phyloP scores from a whole-genome alignment of 2,113 vertebrate genomes.

The Cyphomyrus discorhynchus region DNA sequence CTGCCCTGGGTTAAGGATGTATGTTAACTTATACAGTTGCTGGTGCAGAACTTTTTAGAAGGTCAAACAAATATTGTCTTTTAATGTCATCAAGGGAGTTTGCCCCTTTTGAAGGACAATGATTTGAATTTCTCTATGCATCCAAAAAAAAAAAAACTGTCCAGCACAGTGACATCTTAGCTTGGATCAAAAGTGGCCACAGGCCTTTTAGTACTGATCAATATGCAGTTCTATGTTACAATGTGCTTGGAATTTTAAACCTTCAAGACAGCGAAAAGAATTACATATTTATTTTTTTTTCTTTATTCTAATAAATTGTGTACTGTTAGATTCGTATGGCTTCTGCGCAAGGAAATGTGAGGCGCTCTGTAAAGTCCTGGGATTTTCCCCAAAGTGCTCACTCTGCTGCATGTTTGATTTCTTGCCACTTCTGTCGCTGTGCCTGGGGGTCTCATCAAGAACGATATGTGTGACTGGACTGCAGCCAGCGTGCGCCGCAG shows the following conservation, averaged over 20 bases:
- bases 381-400: not conserved
- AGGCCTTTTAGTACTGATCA: not conserved
- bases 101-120: not conserved
- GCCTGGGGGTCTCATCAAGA: not conserved
- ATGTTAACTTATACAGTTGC: not conserved
- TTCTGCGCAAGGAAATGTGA: not conserved
- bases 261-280: not conserved
- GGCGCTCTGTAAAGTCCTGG: not conserved
- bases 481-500: not conserved
- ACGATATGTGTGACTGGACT: not conserved
- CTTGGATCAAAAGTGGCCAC: not conserved
- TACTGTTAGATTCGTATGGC: not conserved
- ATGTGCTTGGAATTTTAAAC: not conserved
- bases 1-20: not conserved
- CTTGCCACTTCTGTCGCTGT: not conserved
- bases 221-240: not conserved
- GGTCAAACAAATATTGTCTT: not conserved
- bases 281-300: not conserved
- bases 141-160: not conserved
- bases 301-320: not conserved
- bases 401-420: not conserved
- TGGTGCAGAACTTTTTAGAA: not conserved
- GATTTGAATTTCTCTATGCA: no score
- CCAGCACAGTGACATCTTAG: not conserved
- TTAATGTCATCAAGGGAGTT: not conserved